Base-by-base conservation (phyloP, 1,140 invertebrate species). In the Thrips palmi region DNA sequence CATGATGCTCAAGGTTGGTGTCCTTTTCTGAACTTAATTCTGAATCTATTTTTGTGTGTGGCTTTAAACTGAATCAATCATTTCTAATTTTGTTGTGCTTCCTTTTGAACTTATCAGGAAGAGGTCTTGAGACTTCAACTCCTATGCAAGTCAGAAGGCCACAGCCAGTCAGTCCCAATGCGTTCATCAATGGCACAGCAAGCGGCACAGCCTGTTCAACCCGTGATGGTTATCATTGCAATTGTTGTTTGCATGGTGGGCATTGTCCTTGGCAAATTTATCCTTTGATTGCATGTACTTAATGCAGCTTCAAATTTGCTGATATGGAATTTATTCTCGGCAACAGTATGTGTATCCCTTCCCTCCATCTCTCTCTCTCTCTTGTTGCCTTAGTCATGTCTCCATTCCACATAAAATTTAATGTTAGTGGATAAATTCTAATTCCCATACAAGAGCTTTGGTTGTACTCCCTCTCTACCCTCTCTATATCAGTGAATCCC, bases 1-100 rank as follows among this genome's bases (percentile, higher is more conserved):
- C 64, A 55, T 83, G 44, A 65, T 70, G 54, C 65, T 87, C 50
- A 85, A 79, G 69, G 77, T 79, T 63, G 59, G 48, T 45, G 17
- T 3, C 17, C 25, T 27, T 40, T 22, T 29, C 28, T 27, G 10
- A 14, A 17, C 8, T 18, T 18, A 2, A 19, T 17, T 22, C 8
- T 27, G 8, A 24, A 36, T n/a, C 14, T 4, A 37, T 35, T 25
- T 5, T 12, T 36, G 7, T 18, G 17, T 41, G 4, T 10, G 2
- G n/a, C 10, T 11, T 6, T 7, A 11, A 7, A 5, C 11, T 15
- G 6, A 4, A 37, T 11, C 28, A 5, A 11, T 35, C 8, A 18
- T 15, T 27, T 28, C 5, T 3, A 4, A 10, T 18, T 11, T 8
- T 12, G 15, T 33, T 14, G 4, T 39, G 18, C 33, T 35, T 21